phyloP scores from a whole-genome alignment of 2,113 vertebrate genomes.

The Rhinopomastus cyanomelas region DNA sequence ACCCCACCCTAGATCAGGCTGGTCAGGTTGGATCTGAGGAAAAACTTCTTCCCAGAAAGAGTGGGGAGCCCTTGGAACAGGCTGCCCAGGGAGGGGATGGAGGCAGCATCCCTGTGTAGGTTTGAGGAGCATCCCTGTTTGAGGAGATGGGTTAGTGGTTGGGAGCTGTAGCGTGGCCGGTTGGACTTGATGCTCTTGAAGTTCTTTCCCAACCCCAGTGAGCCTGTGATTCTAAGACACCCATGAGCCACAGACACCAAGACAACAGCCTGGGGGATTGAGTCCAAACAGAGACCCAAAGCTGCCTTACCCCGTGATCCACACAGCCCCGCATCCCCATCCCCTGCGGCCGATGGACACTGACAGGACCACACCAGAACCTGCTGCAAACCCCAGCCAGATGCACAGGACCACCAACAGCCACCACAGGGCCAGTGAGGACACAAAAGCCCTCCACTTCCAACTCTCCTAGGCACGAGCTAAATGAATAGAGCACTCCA shows the following conservation, averaged over 20 bases:
- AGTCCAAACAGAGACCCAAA: rapidly evolving
- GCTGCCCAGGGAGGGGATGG: too few species aligned
- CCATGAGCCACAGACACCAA: rapidly evolving
- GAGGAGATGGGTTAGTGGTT: too few species aligned
- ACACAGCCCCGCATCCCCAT: not conserved
- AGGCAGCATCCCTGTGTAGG: too few species aligned
- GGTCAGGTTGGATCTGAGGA: too few species aligned
- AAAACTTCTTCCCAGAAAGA: too few species aligned
- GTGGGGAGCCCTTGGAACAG: too few species aligned
- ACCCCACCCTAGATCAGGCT: too few species aligned
- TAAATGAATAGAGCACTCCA: conserved; percentile 28
- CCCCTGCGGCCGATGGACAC: not conserved
- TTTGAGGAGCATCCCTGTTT: too few species aligned
- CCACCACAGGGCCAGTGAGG: not conserved
- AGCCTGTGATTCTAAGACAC: too few species aligned
- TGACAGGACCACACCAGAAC: not conserved
- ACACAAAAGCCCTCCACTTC: not conserved
- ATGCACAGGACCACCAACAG: rapidly evolving
- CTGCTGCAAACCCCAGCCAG: not conserved
- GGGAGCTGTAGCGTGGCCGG: too few species aligned
- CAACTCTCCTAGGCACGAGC: not conserved
- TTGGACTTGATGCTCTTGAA: too few species aligned
- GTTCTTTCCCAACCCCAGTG: too few species aligned
- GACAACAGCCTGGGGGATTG: not conserved
- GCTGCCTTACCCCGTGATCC: rapidly evolving